phyloP scores from a whole-genome alignment of 2,113 vertebrate genomes.

The Melanostigma gelatinosum region DNA sequence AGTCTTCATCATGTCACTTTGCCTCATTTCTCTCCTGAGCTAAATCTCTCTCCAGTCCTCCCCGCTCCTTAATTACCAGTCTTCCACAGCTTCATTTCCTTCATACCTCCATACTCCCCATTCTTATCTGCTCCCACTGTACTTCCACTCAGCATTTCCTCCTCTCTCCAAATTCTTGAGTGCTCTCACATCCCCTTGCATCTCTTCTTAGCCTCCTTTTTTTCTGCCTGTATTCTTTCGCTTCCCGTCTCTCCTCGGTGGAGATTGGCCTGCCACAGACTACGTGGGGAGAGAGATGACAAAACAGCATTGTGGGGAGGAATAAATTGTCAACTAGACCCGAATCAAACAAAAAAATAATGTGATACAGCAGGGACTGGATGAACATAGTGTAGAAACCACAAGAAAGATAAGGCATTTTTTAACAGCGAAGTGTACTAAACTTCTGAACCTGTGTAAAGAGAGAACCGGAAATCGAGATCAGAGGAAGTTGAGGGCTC shows the following conservation, averaged over 20 bases:
- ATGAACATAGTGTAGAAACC: neutral
- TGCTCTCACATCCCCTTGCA: conserved; percentile 39
- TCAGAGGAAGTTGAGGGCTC: conserved; percentile 14
- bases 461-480: neutral
- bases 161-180: conserved; percentile 26
- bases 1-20: neutral
- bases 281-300: neutral
- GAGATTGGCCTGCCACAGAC: neutral
- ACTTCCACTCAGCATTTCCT: conserved; percentile 57
- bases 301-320: neutral
- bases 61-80: conserved; percentile 16
- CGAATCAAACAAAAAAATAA: neutral
- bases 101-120: conserved; percentile 39
- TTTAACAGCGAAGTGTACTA: neutral
- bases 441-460: neutral
- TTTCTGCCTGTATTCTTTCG: conserved; percentile 37
- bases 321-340: neutral
- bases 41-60: conserved; percentile 19
- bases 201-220: conserved; percentile 41
- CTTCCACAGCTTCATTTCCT: conserved; percentile 48
- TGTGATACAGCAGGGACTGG: neutral
- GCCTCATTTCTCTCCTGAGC: neutral
- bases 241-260: conserved; percentile 25
- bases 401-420: neutral
- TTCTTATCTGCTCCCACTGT: conserved; percentile 59